phyloP scores from a whole-genome alignment of 2,797 vertebrate species.

The Pseudochirops cupreus region DNA sequence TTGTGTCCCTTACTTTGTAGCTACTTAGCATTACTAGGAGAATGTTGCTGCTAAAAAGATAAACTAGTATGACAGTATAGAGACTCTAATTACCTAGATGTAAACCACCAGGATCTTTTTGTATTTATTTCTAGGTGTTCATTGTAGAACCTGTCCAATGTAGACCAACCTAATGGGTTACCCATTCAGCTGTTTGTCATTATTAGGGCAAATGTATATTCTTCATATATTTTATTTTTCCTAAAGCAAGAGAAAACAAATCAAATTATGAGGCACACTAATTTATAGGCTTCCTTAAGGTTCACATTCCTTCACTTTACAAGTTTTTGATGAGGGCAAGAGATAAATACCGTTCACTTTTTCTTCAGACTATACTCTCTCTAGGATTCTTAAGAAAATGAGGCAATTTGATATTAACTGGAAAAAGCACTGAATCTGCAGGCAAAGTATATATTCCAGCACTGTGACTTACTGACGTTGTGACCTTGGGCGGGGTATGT shows the following conservation, averaged over 20 bases:
- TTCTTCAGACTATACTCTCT: neutral
- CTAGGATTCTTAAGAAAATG: neutral
- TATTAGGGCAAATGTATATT: neutral
- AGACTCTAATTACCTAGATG: neutral
- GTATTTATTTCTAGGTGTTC: neutral
- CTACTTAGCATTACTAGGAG: neutral
- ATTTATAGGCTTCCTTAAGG: neutral
- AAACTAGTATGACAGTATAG: neutral
- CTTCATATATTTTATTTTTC: neutral
- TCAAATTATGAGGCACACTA: neutral
- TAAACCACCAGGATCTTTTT: neutral
- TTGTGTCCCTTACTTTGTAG: neutral
- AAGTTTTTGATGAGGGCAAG: neutral
- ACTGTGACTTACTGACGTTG: neutral
- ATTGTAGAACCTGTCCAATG: neutral
- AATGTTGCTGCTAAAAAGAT: neutral
- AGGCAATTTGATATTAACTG: neutral
- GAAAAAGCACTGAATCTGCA: neutral
- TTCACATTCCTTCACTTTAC: neutral
- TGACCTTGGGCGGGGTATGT: neutral
- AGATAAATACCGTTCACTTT: neutral
- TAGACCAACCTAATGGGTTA: neutral
- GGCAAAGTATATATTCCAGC: neutral
- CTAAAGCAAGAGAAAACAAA: neutral
- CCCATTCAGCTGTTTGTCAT: neutral